These are phyloP conservation scores for Barnardius zonarius DNA, from an alignment of 2,113 vertebrate genomes.

Conservation along the genomic window DNA sequence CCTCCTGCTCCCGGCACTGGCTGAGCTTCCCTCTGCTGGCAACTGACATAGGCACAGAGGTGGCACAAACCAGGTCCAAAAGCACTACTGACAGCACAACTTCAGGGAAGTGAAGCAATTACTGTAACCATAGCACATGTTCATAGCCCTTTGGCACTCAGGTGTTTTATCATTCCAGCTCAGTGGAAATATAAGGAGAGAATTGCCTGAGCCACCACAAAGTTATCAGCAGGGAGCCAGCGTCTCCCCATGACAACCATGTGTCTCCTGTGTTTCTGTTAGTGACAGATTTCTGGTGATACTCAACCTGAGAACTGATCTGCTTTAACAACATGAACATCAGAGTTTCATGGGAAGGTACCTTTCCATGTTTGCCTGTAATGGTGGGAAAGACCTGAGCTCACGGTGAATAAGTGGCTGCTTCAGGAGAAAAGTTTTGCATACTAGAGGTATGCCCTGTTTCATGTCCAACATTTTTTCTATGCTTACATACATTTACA, in stretches of 20 bases:
- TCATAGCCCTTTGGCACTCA: background rate
- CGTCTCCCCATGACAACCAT: background rate
- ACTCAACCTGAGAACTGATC: background rate
- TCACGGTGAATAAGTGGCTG: background rate
- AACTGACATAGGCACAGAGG: too few species aligned
- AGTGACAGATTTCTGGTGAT: background rate
- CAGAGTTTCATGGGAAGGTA: background rate
- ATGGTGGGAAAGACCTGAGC: rapidly evolving
- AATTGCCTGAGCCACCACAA: background rate
- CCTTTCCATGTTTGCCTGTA: background rate
- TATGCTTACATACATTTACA: background rate
- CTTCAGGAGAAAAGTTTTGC: background rate
- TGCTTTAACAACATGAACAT: background rate
- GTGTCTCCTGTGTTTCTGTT: background rate
- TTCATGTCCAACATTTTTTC: background rate
- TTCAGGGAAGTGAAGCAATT: background rate
- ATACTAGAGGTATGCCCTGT: background rate
- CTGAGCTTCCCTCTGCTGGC: background rate
- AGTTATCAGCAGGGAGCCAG: background rate
- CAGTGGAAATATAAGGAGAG: background rate
- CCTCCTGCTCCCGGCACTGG: background rate
- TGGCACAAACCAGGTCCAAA: background rate
- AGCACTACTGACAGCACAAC: background rate
- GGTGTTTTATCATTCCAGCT: background rate
- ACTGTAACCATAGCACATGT: background rate